Evolutionary conservation across 2,113 vertebrate genomes (phyloP).

Genomic region (Vanacampus margaritifer): DNA sequence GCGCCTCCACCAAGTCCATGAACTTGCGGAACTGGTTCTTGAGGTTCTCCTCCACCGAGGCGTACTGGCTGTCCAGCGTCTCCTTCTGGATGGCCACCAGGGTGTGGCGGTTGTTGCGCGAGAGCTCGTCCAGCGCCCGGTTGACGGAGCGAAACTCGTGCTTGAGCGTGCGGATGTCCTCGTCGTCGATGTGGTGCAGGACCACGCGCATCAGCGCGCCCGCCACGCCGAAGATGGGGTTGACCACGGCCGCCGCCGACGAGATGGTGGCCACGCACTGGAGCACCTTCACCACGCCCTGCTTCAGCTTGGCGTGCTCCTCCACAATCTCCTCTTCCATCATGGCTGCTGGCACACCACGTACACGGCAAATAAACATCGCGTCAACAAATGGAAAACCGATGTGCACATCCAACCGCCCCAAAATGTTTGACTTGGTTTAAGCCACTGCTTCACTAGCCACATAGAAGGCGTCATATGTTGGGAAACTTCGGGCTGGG

Average conservation of each 20-base stretch:
- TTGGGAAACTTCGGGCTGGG: too few relatives aligned
- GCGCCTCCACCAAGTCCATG: constrained; percentile 73
- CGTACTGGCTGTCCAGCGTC: constrained; percentile 73
- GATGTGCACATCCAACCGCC: too few relatives aligned
- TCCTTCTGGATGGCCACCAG: constrained; percentile 72
- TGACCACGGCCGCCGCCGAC: constrained; percentile 71
- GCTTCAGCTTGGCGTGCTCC: constrained; percentile 73
- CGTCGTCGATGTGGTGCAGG: constrained; percentile 73
- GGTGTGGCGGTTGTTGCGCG: constrained; percentile 56
- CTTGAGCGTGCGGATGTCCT: constrained; percentile 73
- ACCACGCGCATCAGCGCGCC: constrained; percentile 76
- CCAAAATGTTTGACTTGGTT: too few relatives aligned
- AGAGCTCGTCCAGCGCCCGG: constrained; percentile 64
- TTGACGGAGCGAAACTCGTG: constrained; percentile 68
- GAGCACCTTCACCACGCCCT: constrained; percentile 70
- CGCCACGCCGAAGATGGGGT: constrained; percentile 75
- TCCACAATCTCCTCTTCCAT: constrained; percentile 70
- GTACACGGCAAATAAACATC: too few relatives aligned
- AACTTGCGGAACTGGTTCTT: constrained; percentile 75
- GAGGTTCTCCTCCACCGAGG: constrained; percentile 71
- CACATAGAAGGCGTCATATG: too few relatives aligned
- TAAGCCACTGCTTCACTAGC: too few relatives aligned
- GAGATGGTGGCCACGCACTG: constrained; percentile 73
- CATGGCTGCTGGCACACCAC: constrained; percentile 20
- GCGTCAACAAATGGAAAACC: neutral